Evolutionary conservation across 2,888 invertebrate species (phyloP).

Genomic region (Aphodius granarius): DNA sequence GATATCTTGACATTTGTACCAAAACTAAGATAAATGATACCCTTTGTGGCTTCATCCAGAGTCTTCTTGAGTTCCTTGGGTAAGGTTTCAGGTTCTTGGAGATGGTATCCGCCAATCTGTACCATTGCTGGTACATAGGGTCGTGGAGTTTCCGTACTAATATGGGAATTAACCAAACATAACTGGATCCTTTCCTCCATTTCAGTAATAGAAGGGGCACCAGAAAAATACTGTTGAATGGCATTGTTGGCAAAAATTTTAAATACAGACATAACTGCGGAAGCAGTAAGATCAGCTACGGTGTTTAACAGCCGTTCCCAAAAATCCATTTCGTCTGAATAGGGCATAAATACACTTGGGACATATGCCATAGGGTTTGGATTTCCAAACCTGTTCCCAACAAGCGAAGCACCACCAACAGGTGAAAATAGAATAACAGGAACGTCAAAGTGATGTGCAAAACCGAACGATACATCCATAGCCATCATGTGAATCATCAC

Average conservation of each 20-base stretch:
- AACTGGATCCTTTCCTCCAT: constrained; percentile 35
- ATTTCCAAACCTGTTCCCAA: constrained; percentile 40
- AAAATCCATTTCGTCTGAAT: constrained; percentile 43
- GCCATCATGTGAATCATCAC: constrained; percentile 41
- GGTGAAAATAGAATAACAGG: constrained; percentile 42
- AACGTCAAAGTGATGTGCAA: constrained; percentile 43
- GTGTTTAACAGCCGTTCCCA: constrained; percentile 41
- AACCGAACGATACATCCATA: constrained; percentile 44
- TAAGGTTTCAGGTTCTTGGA: constrained; percentile 33
- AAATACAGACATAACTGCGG: constrained; percentile 7
- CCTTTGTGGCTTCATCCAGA: constrained; percentile 35
- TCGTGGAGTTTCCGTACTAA: constrained; percentile 39
- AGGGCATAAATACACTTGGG: constrained; percentile 36
- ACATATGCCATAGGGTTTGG: constrained; percentile 43
- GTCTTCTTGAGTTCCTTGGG: constrained; percentile 33
- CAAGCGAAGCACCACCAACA: constrained; percentile 31
- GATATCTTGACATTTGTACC: constrained; percentile 36
- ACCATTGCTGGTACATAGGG: constrained; percentile 43
- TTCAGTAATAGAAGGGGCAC: constrained; percentile 31
- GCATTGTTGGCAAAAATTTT: constrained; percentile 28
- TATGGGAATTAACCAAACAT: constrained; percentile 39
- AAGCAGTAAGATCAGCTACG: constrained; percentile 12
- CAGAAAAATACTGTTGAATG: constrained; percentile 33
- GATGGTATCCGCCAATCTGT: constrained; percentile 43
- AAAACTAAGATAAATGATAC: constrained; percentile 39